A percentile compares a stretch with the other conserved stretches of the same genome.
phyloP scores from a whole-genome alignment of 2,888 invertebrate species.

The Synanthedon formicaeformis region DNA sequence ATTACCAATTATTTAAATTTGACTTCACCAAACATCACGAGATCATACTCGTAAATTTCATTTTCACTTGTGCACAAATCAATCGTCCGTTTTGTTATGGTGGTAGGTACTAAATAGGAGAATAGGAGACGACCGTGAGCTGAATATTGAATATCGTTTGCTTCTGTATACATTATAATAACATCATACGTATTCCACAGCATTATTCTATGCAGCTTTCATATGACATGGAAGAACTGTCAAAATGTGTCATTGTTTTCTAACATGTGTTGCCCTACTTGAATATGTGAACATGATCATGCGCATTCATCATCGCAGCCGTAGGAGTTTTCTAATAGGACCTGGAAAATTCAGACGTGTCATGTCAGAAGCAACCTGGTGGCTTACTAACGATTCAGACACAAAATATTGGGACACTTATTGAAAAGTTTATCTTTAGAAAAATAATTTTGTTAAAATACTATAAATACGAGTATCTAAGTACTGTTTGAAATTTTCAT shows the following conservation, averaged over 20 bases:
- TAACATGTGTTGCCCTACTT: background rate
- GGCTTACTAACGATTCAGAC: too few relatives aligned
- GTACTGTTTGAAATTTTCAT: too few relatives aligned
- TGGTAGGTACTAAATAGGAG: conserved; percentile 23
- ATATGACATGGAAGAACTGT: background rate
- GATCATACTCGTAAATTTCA: background rate
- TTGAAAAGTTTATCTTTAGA: too few relatives aligned
- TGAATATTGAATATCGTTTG: conserved; percentile 17
- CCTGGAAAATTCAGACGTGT: too few relatives aligned
- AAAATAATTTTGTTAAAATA: too few relatives aligned
- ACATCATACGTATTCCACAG: background rate
- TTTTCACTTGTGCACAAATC: background rate
- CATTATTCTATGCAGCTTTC: conserved; percentile 2
- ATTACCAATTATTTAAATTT: too few relatives aligned
- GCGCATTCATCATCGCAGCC: too few relatives aligned
- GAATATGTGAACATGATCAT: too few relatives aligned
- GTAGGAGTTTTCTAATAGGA: too few relatives aligned
- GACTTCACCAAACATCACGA: background rate
- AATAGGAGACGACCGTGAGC: conserved; percentile 17
- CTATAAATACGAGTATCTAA: too few relatives aligned
- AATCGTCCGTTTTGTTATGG: conserved; percentile 20
- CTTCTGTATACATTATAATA: conserved; percentile 4
- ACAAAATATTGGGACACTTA: too few relatives aligned
- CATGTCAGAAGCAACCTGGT: too few relatives aligned
- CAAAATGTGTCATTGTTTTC: background rate